Percentiles rank a stretch among this genome's conserved stretches.
Conservation (phyloP, 2,113 vertebrate genomes). For the Chloropsis cyanopogon region DNA sequence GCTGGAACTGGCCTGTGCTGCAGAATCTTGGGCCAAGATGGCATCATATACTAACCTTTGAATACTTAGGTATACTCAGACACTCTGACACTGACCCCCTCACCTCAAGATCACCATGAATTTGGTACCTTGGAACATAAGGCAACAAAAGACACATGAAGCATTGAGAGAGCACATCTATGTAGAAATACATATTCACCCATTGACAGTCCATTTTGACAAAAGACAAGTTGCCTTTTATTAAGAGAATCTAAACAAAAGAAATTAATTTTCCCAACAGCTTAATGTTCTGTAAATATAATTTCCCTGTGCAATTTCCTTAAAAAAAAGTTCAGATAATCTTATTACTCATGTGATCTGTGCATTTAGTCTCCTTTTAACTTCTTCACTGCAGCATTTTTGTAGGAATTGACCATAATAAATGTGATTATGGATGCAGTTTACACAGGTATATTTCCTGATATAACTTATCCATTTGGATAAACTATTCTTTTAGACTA, state of each 20-base stretch:
- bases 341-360: neutral
- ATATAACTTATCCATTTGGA: neutral
- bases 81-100: neutral
- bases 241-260: neutral
- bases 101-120: neutral
- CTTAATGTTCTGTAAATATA: neutral
- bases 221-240: neutral
- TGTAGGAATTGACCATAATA: neutral
- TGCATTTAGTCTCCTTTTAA: neutral
- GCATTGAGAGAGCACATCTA: neutral
- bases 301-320: neutral
- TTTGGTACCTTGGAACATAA: neutral
- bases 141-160: neutral
- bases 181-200: neutral
- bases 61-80: neutral
- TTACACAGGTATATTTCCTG: neutral
- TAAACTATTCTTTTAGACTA: neutral
- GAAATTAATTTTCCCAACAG: neutral
- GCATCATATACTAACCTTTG: neutral
- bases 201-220: neutral
- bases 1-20: neutral
- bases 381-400: neutral
- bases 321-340: neutral
- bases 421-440: neutral
- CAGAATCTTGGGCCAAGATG: neutral